Evolutionary conservation across 2,113 vertebrate genomes (phyloP), one percentile per base, ranked within the genome.

Genomic region (Equus przewalskii): DNA sequence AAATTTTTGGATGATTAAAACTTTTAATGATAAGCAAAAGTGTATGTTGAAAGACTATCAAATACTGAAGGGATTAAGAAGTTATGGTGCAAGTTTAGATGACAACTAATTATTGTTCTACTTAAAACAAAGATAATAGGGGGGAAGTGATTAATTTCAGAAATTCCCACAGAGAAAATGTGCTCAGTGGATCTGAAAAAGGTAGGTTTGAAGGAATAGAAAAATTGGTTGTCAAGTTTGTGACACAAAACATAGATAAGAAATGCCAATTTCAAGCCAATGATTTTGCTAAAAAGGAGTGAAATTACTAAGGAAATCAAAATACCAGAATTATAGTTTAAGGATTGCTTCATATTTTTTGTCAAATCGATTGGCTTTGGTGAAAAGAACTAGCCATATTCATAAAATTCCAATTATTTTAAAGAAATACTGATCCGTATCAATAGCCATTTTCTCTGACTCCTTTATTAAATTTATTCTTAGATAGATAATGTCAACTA

Each of bases 101-200:
- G 4, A 70, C 41, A 78, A 78, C 44, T 41, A 72, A 83, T 46
- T 91, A 65, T 36, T 72, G 3, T 30, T 89, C 44, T 90, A 13
- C 62, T 95, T 73, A 92, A 89, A 89, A 85, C 26, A 78, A 96
- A 44, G 19, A 78, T 83, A 28, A 85, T 33, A 89, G 30, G 0
- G 15, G 11, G 0, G 62, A 72, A 46, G 13, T 46, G 5, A 22
- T 58, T 72, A 58, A 26, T 90, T 90, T 56, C 5, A 64, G n/a
- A 3, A 93, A 75, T 36, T 62, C 2, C 14, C 69, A 72, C 33
- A 41, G 36, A 94, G 36, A 9, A 81, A 91, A 90, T 16, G 13
- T 11, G 1, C 81, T 54, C 64, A 78, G 6, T 84, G 41, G 5
- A 30, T 91, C 36, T 85, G 49, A 44, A 58, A 76, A 70, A 93